A percentile compares a stretch with the other conserved stretches of the same genome.
Conservation (phyloP, 2,888 invertebrate genomes). For the Paralinhomoeus sp. region DNA sequence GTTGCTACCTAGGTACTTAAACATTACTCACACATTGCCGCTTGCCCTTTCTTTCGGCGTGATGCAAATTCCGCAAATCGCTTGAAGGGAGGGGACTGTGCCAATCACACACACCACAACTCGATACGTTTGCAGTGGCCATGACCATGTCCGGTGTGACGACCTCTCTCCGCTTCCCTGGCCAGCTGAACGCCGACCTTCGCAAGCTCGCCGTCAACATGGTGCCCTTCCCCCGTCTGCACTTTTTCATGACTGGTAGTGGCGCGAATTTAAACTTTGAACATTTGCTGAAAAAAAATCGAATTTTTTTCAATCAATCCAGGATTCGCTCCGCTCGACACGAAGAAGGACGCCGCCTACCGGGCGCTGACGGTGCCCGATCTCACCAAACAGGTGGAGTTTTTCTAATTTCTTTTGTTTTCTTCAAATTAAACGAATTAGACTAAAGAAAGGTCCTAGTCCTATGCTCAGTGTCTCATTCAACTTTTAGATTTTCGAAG, state of each 20-base stretch:
- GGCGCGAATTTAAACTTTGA: background rate
- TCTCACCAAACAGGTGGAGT: slow-evolving; percentile 38
- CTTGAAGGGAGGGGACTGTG: too few relatives aligned
- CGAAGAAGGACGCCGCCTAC: slow-evolving; percentile 24
- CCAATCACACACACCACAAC: too few relatives aligned
- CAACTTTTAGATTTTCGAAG: slow-evolving; percentile 41
- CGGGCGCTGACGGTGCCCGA: slow-evolving; percentile 45
- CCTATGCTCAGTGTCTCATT: too few relatives aligned
- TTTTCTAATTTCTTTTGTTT: too few relatives aligned
- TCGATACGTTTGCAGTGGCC: slow-evolving; percentile 25
- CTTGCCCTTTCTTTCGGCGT: too few relatives aligned
- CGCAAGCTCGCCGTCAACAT: slow-evolving; percentile 51
- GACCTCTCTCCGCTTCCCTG: slow-evolving; percentile 49
- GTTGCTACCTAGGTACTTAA: too few relatives aligned
- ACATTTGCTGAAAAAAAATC: background rate
- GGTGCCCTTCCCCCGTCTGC: slow-evolving; percentile 65
- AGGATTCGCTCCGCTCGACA: slow-evolving; percentile 59
- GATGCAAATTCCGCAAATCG: too few relatives aligned
- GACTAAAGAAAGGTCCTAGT: too few relatives aligned
- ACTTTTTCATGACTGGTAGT: slow-evolving; percentile 31
- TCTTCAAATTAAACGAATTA: too few relatives aligned
- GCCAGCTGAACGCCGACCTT: slow-evolving; percentile 50
- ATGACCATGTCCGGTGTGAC: slow-evolving; percentile 30
- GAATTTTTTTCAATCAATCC: slow-evolving; percentile 18
- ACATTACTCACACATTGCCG: too few relatives aligned